These are phyloP conservation scores for Hoplostethus atlanticus DNA, from an alignment of 2,797 vertebrate genomes.

Conservation along the genomic window DNA sequence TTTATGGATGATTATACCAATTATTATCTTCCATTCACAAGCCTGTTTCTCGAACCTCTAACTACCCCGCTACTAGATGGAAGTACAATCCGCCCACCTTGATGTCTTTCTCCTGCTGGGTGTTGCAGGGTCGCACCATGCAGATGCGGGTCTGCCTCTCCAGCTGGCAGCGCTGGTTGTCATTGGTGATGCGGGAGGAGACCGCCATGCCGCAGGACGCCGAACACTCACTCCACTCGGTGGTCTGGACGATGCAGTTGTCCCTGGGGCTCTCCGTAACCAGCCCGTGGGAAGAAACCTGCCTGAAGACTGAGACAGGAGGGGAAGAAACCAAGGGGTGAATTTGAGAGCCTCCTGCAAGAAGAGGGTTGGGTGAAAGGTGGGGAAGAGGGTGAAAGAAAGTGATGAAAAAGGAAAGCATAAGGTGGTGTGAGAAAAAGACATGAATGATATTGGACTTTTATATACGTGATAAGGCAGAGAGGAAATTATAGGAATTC, in stretches of 20 bases:
- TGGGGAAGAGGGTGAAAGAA: slow-evolving; percentile 4
- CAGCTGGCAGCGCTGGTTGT: slow-evolving; percentile 84
- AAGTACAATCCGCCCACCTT: slow-evolving; percentile 72
- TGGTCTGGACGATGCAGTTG: slow-evolving; percentile 88
- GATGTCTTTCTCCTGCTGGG: slow-evolving; percentile 65
- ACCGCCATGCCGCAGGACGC: slow-evolving; percentile 85
- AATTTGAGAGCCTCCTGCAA: slow-evolving; percentile 53
- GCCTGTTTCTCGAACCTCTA: too few relatives aligned
- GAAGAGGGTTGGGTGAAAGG: neutral
- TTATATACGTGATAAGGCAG: neutral
- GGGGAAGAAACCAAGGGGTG: slow-evolving; percentile 35
- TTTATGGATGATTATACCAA: too few relatives aligned
- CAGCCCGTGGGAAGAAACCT: slow-evolving; percentile 40
- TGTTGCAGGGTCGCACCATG: slow-evolving; percentile 80
- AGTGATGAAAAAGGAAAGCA: neutral
- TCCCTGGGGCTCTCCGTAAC: slow-evolving; percentile 74
- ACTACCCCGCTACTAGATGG: too few relatives aligned
- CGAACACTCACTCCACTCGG: slow-evolving; percentile 84
- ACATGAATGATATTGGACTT: neutral
- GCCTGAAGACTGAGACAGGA: slow-evolving; percentile 70
- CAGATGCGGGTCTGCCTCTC: slow-evolving; percentile 85
- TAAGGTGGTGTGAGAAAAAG: neutral
- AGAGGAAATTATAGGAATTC: neutral
- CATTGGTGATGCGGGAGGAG: slow-evolving; percentile 84
- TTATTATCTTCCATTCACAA: too few relatives aligned